Evolutionary conservation across 2,888 invertebrate genomes (phyloP).

Genomic region (Erebia epiphron): DNA sequence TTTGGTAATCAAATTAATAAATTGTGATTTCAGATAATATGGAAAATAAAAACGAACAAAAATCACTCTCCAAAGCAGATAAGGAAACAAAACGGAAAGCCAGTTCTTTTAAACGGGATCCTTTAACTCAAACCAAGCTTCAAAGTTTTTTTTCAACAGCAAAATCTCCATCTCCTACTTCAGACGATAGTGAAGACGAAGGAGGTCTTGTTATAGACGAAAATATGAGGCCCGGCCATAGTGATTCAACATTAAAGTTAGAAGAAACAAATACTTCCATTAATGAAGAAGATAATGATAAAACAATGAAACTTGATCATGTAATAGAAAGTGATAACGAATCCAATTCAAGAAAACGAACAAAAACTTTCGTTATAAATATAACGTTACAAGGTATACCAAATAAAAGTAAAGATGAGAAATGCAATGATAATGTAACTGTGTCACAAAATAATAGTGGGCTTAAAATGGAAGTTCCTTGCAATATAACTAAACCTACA

Average conservation of each 20-base stretch:
- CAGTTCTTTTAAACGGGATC: constrained; percentile 75
- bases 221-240: constrained; percentile 46
- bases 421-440: constrained; percentile 33
- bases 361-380: constrained; percentile 69
- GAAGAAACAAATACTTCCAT: constrained; percentile 46
- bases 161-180: constrained; percentile 49
- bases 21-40: constrained; percentile 47
- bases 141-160: constrained; percentile 67
- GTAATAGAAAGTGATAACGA: constrained; percentile 32
- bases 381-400: constrained; percentile 72
- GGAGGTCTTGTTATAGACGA: constrained; percentile 63
- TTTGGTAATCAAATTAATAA: not conserved
- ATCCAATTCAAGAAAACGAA: constrained; percentile 38
- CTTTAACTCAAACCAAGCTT: constrained; percentile 75
- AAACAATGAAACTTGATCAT: constrained; percentile 57
- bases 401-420: constrained; percentile 47
- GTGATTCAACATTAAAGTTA: constrained; percentile 53
- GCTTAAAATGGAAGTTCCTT: constrained; percentile 43
- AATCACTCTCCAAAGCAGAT: constrained; percentile 69
- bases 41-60: constrained; percentile 52
- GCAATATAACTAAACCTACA: constrained; percentile 55
- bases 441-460: constrained; percentile 37
- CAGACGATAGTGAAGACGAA: constrained; percentile 62
- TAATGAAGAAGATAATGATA: constrained; percentile 51
- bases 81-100: constrained; percentile 73